Conservation (phyloP, 2,113 vertebrate genomes). For the Zosterops hypoxanthus region DNA sequence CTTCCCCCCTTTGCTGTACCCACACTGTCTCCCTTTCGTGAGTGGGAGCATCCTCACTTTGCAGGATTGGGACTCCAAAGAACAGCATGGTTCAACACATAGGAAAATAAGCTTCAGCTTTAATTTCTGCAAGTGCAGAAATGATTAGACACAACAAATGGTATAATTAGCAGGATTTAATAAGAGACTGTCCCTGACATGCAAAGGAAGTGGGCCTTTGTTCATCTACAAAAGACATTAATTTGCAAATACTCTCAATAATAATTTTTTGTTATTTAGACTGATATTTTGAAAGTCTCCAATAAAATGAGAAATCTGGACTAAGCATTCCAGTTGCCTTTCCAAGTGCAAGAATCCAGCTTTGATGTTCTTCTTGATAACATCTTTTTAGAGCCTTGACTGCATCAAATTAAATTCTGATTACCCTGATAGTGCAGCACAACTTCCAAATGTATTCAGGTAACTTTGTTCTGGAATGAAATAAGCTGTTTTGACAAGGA, state of each 20-base stretch:
- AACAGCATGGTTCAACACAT: neutral
- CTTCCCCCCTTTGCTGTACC: accelerated
- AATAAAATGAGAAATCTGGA: constrained; percentile 43
- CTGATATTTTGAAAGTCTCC: constrained; percentile 35
- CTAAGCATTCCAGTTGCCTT: constrained; percentile 44
- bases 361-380: constrained; percentile 69
- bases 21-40: accelerated
- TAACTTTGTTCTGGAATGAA: constrained; percentile 61
- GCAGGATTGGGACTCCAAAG: neutral
- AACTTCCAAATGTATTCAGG: constrained; percentile 59
- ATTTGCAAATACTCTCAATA: constrained; percentile 58
- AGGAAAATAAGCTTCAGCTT: neutral
- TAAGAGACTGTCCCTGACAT: constrained; percentile 54
- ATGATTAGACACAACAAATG: constrained; percentile 44
- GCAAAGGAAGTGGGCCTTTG: constrained; percentile 55
- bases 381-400: constrained; percentile 62
- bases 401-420: constrained; percentile 71
- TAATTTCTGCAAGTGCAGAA: constrained; percentile 36
- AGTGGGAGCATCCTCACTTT: neutral
- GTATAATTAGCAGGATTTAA: constrained; percentile 60
- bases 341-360: constrained; percentile 47
- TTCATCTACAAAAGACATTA: constrained; percentile 61
- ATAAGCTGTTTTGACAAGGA: constrained; percentile 43
- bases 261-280: constrained; percentile 49
- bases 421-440: constrained; percentile 42